These are phyloP conservation scores for Paedocypris micromegethes DNA, from an alignment of 2,797 vertebrate genomes.

Conservation along the genomic window DNA sequence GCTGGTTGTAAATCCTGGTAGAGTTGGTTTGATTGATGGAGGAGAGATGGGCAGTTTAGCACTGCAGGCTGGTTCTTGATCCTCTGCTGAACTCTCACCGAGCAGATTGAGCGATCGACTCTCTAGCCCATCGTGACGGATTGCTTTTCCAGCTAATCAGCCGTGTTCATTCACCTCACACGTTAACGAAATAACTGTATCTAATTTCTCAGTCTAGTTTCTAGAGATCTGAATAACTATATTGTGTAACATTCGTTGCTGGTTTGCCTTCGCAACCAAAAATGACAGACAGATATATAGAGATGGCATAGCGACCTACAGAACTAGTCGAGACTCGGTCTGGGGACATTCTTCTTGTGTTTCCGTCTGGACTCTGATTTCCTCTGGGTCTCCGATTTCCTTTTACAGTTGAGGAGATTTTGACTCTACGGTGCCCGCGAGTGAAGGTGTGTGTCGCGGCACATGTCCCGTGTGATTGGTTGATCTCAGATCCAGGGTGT, in stretches of 20 bases:
- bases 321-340: too few species aligned
- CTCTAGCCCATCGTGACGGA: slow-evolving; percentile 75
- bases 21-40: slow-evolving; percentile 32
- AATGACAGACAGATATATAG: too few species aligned
- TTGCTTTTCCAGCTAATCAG: slow-evolving; percentile 85
- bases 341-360: too few species aligned
- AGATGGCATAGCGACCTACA: too few species aligned
- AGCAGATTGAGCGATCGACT: slow-evolving; percentile 77
- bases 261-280: too few species aligned
- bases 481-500: too few species aligned
- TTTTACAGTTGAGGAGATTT: too few species aligned
- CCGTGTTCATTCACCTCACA: slow-evolving; percentile 50
- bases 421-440: too few species aligned
- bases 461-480: too few species aligned
- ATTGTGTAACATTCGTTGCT: neutral
- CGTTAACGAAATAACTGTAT: slow-evolving; percentile 4
- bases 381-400: too few species aligned
- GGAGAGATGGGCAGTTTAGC: slow-evolving; percentile 36
- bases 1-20: slow-evolving; percentile 31
- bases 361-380: too few species aligned
- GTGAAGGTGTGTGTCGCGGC: too few species aligned
- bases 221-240: neutral
- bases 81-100: slow-evolving; percentile 57
- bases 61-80: slow-evolving; percentile 48
- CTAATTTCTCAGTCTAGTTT: slow-evolving; percentile 6